Base-by-base conservation (phyloP, 2,797 vertebrate species). In the Gymnothorax reevesii region DNA sequence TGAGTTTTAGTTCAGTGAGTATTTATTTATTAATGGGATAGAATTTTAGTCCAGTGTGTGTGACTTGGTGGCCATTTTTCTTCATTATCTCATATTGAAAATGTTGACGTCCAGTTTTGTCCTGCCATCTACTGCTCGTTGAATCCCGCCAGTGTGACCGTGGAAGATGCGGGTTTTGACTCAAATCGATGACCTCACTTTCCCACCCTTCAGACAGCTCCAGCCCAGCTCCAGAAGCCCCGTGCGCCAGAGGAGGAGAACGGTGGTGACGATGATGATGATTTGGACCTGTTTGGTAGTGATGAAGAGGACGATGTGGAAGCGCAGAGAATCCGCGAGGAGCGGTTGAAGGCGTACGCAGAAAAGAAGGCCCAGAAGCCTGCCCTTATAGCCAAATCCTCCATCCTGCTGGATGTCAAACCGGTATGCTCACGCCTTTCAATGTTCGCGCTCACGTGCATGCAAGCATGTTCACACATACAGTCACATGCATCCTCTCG, bases 401-500 rank as follows among this genome's bases (percentile, higher is more conserved):
- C 98, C 55, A 98, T 99, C 92, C 94, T 99, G 8, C 89, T 99
- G 91, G 99, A 99, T 0, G 98, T 99, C 82, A 99, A 99, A 87
- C 98, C 98, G 0, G 98, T 99, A 95, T 13, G 33, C 1, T 42
- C 71, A 49, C 1, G 17, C 71, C 49, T n/a, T 8, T n/a, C 1
- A 13, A 5, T 33, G 2, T 49, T 3, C 4, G 22, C 73, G 42
- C 8, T 15, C 73, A 7, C 1, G 69, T 4, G n/a, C 10, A 25
- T 49, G 7, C 42, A 27, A 2, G 9, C n/a, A 79, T 17, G 13
- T 20, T 17, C 22, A 49, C 73, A 12, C 15, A 2, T 42, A 42
- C 33, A 42, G 33, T 1, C 33, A 42, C 33, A 42, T 42, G 33
- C 33, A 42, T 42, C 33, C 33, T 42, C 33, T 42, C 33, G 2